Evolutionary conservation across 1,140 invertebrate genomes (phyloP).

Genomic region (Choristoneura fumiferana): DNA sequence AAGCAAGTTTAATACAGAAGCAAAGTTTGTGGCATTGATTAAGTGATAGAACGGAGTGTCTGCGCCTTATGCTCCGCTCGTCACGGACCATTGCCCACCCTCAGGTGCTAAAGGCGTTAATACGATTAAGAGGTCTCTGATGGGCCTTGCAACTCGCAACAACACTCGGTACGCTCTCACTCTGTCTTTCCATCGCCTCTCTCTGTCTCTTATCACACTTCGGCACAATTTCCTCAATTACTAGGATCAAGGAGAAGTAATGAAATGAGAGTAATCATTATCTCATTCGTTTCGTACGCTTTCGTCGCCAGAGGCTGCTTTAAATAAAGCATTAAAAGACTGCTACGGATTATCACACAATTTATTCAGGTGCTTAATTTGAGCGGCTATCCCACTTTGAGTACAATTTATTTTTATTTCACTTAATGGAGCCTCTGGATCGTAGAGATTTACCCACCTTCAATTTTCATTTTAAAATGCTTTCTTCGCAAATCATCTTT

Average conservation of each 20-base stretch:
- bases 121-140: constrained; percentile 64
- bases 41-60: constrained; percentile 24
- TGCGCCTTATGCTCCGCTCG: constrained; percentile 40
- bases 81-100: constrained; percentile 58
- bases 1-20: not conserved
- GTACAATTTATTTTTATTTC: constrained; percentile 74
- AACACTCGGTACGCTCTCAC: constrained; percentile 51
- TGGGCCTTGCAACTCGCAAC: constrained; percentile 51
- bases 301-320: constrained; percentile 51
- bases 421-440: constrained; percentile 52
- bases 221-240: constrained; percentile 73
- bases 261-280: constrained; percentile 77
- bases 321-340: constrained; percentile 72
- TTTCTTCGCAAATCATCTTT: constrained; percentile 24
- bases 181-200: constrained; percentile 10
- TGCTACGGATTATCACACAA: constrained; percentile 74
- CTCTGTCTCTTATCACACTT: constrained; percentile 59
- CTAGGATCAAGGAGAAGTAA: constrained; percentile 70
- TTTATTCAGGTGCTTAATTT: constrained; percentile 78
- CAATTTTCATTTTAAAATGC: constrained; percentile 48
- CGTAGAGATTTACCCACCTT: constrained; percentile 51
- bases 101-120: constrained; percentile 67
- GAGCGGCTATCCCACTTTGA: constrained; percentile 67
- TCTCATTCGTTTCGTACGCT: constrained; percentile 58
- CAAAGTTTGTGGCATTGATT: constrained; percentile 15